Conservation (phyloP, 2,113 vertebrate species). For the Petrocephalus microphthalmus region DNA sequence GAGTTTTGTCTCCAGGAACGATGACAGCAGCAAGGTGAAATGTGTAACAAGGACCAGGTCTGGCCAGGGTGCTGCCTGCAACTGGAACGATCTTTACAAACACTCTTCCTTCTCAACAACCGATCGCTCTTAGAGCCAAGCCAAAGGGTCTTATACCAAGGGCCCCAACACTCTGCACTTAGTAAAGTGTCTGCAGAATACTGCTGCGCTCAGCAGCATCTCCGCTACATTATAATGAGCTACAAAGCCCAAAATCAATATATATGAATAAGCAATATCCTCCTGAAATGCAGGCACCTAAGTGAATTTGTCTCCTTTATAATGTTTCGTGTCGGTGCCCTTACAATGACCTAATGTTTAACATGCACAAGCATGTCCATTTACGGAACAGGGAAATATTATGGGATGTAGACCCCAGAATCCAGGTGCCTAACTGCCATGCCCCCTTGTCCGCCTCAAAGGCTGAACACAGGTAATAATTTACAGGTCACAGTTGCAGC, state of each 20-base stretch:
- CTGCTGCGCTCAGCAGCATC: background rate
- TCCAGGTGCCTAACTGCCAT: background rate
- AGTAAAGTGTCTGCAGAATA: background rate
- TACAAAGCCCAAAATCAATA: background rate
- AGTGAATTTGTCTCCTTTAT: background rate
- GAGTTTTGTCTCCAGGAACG: slow-evolving; percentile 1
- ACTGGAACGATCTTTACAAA: no score
- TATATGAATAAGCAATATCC: background rate
- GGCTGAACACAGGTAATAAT: background rate
- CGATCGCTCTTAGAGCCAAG: background rate
- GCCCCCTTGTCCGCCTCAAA: background rate
- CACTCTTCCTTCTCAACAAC: background rate
- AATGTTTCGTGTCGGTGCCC: background rate
- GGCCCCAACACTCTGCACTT: background rate
- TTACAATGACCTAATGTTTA: background rate
- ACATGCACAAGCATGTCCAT: background rate
- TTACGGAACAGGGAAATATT: background rate
- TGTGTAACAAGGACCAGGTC: background rate
- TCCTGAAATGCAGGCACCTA: background rate
- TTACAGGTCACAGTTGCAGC: background rate
- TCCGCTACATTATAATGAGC: background rate
- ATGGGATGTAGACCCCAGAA: background rate
- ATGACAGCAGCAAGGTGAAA: background rate
- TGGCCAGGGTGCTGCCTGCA: background rate
- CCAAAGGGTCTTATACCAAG: background rate